Evolutionary conservation across 2,797 vertebrate species (phyloP), one percentile per base, ranked within the genome.

Genomic region (Bucorvus abyssinicus): DNA sequence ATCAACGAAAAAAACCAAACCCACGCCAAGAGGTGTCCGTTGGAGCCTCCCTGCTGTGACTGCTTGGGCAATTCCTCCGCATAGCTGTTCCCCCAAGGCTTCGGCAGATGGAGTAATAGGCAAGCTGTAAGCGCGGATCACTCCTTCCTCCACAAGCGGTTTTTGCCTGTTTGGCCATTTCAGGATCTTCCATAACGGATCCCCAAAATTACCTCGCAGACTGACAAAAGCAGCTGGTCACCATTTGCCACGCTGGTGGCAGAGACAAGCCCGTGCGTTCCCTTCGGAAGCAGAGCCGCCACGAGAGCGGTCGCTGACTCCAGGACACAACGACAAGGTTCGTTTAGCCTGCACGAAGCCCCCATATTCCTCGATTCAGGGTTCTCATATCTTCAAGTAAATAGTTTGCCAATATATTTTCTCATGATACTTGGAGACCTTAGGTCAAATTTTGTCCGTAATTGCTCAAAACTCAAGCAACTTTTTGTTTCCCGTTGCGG

Each of bases 21-120:
- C n/a, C n/a, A n/a, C n/a, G n/a, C n/a, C n/a, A n/a, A 2, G 2
- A 7, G 9, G 9, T 71, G 21, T 49, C 32, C 63, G 0, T n/a
- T 23, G 26, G 19, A 30, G 23, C n/a, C 52, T 82, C 30, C n/a
- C 47, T 21, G 4, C 27, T 59, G 34, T 40, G 50, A 49, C 17
- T 49, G 11, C 32, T 64, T 40, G n/a, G 29, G 29, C 1, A 5
- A 26, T 74, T 77, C 26, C 30, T 55, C 52, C 14, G 56, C 27
- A 14, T 64, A 36, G 68, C 42, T 60, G 52, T 82, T 95, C 84
- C 76, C 45, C 76, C 7, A 75, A 70, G 93, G n/a, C 59, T 60
- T 75, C 90, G 83, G 93, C 82, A 92, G 86, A 45, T 84, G 92
- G 79, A 75, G 93, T 79, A 70, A 50, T 6, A 89, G 47, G 29